Percentiles rank a stretch among this genome's conserved stretches.
Evolutionary conservation across 1,140 invertebrate genomes (phyloP).

Genomic region (Protaetia brevitarsis): DNA sequence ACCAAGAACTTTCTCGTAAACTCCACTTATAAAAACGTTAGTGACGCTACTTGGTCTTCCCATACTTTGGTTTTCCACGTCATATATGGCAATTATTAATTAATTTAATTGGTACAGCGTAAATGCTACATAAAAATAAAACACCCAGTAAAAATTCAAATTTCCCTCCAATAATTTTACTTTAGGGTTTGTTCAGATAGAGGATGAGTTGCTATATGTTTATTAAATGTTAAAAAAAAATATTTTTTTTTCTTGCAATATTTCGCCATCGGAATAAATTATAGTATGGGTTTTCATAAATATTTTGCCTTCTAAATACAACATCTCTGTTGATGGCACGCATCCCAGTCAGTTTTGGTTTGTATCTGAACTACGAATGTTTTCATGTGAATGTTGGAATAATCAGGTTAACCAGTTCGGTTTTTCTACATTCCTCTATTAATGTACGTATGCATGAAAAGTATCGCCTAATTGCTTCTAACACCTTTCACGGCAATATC

Average conservation of each 20-base stretch:
- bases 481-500: background rate
- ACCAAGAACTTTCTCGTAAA: no score
- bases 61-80: no score
- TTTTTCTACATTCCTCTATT: constrained; percentile 21
- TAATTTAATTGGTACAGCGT: no score
- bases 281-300: background rate
- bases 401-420: constrained; percentile 18
- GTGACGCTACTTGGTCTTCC: no score
- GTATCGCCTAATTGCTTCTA: background rate
- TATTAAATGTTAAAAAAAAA: background rate
- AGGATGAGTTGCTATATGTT: background rate
- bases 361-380: constrained; percentile 16
- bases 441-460: constrained; percentile 3
- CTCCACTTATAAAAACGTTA: no score
- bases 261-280: background rate
- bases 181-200: constrained; percentile 5
- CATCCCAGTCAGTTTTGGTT: constrained; percentile 2
- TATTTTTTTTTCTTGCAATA: background rate
- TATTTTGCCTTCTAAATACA: background rate
- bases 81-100: no score
- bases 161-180: background rate
- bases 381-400: constrained; percentile 20
- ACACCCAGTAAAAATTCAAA: background rate
- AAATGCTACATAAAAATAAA: no score
- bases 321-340: background rate